phyloP scores from a whole-genome alignment of 2,113 vertebrate species.

The Cebus imitator region DNA sequence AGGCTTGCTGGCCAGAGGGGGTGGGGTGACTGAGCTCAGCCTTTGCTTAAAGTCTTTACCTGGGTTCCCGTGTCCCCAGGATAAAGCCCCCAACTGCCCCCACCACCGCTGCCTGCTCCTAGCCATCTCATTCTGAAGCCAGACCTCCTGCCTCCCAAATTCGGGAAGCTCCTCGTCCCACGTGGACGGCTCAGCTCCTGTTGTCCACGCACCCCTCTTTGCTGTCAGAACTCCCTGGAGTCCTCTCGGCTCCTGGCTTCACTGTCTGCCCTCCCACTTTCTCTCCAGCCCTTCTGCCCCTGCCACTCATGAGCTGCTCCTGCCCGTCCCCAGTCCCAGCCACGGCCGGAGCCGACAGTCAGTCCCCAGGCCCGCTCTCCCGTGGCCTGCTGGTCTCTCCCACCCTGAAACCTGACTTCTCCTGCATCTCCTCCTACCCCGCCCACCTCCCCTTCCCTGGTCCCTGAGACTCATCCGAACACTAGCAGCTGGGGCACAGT shows the following conservation, averaged over 20 bases:
- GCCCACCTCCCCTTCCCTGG: background rate
- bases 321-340: background rate
- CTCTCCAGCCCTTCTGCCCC: background rate
- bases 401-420: background rate
- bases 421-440: background rate
- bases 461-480: background rate
- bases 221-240: background rate
- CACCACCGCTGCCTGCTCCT: background rate
- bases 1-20: background rate
- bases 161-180: too few species aligned
- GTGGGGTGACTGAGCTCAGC: background rate
- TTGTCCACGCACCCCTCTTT: background rate
- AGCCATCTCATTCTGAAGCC: too few species aligned
- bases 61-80: background rate
- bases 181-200: background rate
- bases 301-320: background rate
- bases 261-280: background rate
- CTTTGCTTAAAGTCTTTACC: background rate
- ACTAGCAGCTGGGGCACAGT: rapidly evolving
- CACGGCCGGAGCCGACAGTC: too few species aligned
- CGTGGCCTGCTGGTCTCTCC: background rate
- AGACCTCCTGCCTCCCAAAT: background rate
- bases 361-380: background rate
- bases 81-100: background rate
- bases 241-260: background rate